phyloP scores from a whole-genome alignment of 1,140 invertebrate genomes.

The Drosophila repletoides region DNA sequence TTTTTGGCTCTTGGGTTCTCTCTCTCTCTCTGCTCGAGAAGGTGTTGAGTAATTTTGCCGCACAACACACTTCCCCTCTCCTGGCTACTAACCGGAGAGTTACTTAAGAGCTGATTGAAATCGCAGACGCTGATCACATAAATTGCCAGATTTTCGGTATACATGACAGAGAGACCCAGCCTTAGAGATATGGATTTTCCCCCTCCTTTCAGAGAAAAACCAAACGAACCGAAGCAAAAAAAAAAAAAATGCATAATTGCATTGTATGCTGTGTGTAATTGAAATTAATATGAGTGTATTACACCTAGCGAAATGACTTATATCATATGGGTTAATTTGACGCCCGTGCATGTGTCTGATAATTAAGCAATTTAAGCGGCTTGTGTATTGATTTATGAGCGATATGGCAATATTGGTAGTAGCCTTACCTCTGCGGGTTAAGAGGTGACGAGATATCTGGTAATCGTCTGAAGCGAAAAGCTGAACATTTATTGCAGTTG shows the following conservation, averaged over 20 bases:
- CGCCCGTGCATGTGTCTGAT: conserved; percentile 61
- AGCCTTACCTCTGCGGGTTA: conserved; percentile 17
- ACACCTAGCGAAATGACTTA: conserved; percentile 69
- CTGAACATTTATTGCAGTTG: not conserved
- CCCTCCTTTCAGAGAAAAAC: not conserved
- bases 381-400: conserved; percentile 74
- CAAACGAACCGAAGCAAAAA: no score
- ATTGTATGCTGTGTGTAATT: conserved; percentile 78
- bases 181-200: not conserved
- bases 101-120: conserved; percentile 68
- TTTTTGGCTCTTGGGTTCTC: not conserved
- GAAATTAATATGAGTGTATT: conserved; percentile 81
- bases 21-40: conserved; percentile 32
- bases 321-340: conserved; percentile 66
- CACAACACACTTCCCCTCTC: not conserved
- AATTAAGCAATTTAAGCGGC: conserved; percentile 82
- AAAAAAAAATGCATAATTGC: conserved; percentile 72
- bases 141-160: conserved; percentile 79
- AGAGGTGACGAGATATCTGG: conserved; percentile 49
- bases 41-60: conserved; percentile 73
- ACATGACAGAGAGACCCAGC: conserved; percentile 57
- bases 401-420: conserved; percentile 21
- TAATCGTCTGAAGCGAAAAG: conserved; percentile 27
- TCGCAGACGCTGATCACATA: conserved; percentile 75
- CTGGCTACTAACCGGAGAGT: not conserved